Evolutionary conservation across 2,113 vertebrate genomes (phyloP), one percentile per base, ranked within the genome.

Genomic region (Malaclemys terrapin): DNA sequence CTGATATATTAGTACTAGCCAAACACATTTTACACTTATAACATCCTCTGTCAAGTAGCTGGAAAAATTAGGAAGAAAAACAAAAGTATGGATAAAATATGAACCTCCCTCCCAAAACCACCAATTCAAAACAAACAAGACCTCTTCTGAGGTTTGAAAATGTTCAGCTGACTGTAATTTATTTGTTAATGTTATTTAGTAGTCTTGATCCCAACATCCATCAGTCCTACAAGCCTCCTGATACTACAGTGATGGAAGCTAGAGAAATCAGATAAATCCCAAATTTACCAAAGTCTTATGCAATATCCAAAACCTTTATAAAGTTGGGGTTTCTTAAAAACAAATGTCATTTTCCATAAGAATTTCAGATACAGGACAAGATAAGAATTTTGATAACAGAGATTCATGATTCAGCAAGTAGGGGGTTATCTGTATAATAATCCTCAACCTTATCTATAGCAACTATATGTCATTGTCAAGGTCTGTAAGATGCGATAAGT

Each of bases 21-120:
- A 80, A 1, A 10, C 14, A 27, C 69, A 57, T 85, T 3, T 29
- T 29, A 81, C 1, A 0, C 59, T 45, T 59, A 7, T 10, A 49
- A 49, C n/a, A 69, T 57, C 56, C 27, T 57, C 25, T 12, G 49
- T 79, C 5, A 29, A 31, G 9, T 45, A 25, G 53, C 69, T 84
- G 53, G 31, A 35, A 59, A 84, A 65, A 50, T 2, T 5, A 20
- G 31, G 62, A 69, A 65, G 24, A 42, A n/a, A 78, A 81, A n/a
- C 57, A 11, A 53, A 57, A 90, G 79, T 10, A 69, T 81, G 76
- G 52, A 4, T 65, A 62, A 72, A 50, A 52, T 2, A 7, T 3
- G 13, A 17, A 8, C 9, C 5, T 57, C 25, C 25, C 57, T 42
- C 53, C 80, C 56, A 78, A 83, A 88, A 31, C 42, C 78, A 65